Evolutionary conservation across 2,888 invertebrate species (phyloP), one percentile per base, ranked within the genome.

Genomic region (Cataglyphis rosenhaueri): DNA sequence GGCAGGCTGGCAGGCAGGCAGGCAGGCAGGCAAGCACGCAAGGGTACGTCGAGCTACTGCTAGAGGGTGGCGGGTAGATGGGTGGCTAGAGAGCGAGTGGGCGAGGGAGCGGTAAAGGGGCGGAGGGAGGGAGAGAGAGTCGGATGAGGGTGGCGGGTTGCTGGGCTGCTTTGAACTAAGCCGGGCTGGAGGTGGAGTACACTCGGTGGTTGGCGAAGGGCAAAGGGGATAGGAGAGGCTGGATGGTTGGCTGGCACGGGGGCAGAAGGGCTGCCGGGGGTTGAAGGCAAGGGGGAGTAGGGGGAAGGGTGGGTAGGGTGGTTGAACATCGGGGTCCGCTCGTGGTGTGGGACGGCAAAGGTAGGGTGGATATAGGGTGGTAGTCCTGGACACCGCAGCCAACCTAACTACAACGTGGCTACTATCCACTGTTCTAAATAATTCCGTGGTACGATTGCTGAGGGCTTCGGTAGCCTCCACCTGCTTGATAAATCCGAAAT

Each of bases 101-200:
- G 91, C 90, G 90, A 91, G 92, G 87, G 85, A 87, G 66, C 76
- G 83, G 86, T 84, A 83, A 86, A 85, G 86, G 85, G 88, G 85
- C 78, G 86, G 84, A 83, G 89, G 90, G 91, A 86, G 83, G 82
- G 88, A 88, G 83, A 85, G 88, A 88, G 92, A 84, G 89, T 85
- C 85, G 89, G 75, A 55, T 55, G 83, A 86, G 90, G 91, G 91
- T 79, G 88, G 90, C 83, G 84, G 85, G 85, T 84, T 61, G 81
- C 89, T 91, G 92, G 93, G 93, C 90, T 94, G 94, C 94, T 94
- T 94, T 94, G 93, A 94, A 94, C 93, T 94, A 93, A 93, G 94
- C 94, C 91, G 90, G 92, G 92, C 88, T 92, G 91, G 92, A 92
- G 92, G 91, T 91, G 90, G 93, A 92, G 92, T 91, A 91, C 87